These are phyloP conservation scores for Apogon talboti DNA, from an alignment of 2,797 vertebrate genomes.

Conservation along the genomic window DNA sequence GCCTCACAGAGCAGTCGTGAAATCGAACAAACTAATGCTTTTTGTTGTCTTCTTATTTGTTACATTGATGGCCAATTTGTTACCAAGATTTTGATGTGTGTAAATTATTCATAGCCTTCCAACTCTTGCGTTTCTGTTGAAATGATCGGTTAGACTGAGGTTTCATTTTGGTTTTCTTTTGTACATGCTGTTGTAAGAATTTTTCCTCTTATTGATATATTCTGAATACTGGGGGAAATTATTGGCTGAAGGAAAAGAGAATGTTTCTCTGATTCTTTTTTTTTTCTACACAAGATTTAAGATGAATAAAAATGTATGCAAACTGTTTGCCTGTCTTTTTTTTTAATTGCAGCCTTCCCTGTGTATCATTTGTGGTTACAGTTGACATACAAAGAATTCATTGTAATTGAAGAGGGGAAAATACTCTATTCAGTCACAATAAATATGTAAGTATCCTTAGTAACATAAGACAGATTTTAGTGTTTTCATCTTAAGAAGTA, in stretches of 20 bases:
- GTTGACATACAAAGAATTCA: too few relatives aligned
- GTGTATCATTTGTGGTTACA: background rate
- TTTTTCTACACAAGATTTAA: constrained; percentile 97
- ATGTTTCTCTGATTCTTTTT: constrained; percentile 92
- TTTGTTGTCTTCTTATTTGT: constrained; percentile 30
- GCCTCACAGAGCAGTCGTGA: constrained; percentile 85
- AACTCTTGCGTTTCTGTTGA: constrained; percentile 92
- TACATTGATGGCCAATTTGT: constrained; percentile 88
- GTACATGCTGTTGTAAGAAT: constrained; percentile 96
- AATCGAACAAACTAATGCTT: constrained; percentile 54
- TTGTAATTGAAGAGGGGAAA: too few relatives aligned
- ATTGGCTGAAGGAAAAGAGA: constrained; percentile 93
- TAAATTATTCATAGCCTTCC: constrained; percentile 93
- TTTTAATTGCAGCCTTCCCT: background rate
- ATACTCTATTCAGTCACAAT: too few relatives aligned
- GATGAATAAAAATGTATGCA: constrained; percentile 98
- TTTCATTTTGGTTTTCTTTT: constrained; percentile 89
- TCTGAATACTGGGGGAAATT: constrained; percentile 89
- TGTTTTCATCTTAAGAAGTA: too few relatives aligned
- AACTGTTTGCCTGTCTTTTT: constrained; percentile 52
- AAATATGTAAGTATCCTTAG: too few relatives aligned
- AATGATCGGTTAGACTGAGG: constrained; percentile 89
- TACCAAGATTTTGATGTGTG: constrained; percentile 91
- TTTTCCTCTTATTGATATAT: constrained; percentile 93
- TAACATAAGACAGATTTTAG: too few relatives aligned